Evolutionary conservation across 53 echinoderm and acorn worm species (phyloP).

Genomic region (Holothuria scabra): DNA sequence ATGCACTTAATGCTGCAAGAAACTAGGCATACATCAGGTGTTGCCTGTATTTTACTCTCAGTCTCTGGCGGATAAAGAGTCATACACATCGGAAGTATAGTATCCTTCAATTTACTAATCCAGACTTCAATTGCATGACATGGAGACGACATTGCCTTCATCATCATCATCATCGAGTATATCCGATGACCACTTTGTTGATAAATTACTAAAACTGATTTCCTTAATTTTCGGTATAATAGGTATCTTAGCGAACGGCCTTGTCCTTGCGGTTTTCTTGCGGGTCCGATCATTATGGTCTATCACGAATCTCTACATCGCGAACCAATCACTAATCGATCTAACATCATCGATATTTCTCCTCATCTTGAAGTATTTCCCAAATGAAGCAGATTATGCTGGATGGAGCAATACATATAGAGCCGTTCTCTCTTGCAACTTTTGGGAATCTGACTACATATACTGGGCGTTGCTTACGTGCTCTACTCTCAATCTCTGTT

Average conservation of each 20-base stretch:
- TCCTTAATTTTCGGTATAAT: not conserved
- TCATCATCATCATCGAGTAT: too few species aligned
- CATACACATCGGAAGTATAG: too few species aligned
- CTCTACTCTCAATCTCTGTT: slow-evolving; percentile 43
- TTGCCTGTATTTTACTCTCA: too few species aligned
- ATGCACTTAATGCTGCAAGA: too few species aligned
- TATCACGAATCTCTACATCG: not conserved
- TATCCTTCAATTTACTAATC: too few species aligned
- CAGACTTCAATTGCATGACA: too few species aligned
- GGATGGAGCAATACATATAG: not conserved
- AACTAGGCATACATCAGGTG: too few species aligned
- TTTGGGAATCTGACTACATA: slow-evolving; percentile 45
- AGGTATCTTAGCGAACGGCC: not conserved
- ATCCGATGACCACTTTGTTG: not conserved
- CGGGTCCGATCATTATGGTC: not conserved
- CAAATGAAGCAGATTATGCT: not conserved
- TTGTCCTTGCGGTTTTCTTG: not conserved
- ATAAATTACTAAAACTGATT: not conserved
- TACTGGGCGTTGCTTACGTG: slow-evolving; percentile 42
- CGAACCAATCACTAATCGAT: slow-evolving; percentile 1
- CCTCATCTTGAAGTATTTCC: not conserved
- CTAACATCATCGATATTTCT: not conserved
- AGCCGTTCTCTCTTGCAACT: not conserved
- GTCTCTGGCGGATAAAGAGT: too few species aligned
- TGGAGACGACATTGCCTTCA: too few species aligned